Evolutionary conservation across 2,797 vertebrate genomes (phyloP).

Genomic region (Sebastiscus albofasciatus): DNA sequence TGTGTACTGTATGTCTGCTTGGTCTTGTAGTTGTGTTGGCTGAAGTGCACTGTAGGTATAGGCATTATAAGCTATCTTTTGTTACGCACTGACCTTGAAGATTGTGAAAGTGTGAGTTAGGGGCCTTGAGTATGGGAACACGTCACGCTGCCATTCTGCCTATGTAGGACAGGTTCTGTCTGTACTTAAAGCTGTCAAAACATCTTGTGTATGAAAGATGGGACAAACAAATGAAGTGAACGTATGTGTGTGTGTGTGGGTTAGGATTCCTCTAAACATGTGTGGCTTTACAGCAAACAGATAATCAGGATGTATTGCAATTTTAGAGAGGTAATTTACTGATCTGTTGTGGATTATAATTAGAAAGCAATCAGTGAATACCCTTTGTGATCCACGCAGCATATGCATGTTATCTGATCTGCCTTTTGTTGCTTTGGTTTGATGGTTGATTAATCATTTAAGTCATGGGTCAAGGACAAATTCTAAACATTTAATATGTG

Average conservation of each 20-base stretch:
- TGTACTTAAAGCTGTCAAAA: conserved; percentile 62
- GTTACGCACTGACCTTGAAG: conserved; percentile 60
- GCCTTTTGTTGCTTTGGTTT: neutral
- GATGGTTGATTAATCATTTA: neutral
- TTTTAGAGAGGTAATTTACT: neutral
- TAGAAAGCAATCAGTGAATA: neutral
- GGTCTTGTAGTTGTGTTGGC: conserved; percentile 1
- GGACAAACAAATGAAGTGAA: conserved; percentile 19
- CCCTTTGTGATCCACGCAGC: neutral
- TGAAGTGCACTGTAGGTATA: conserved; percentile 1
- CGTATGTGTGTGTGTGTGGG: conserved; percentile 11
- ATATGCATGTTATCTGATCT: neutral
- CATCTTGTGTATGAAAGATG: conserved; percentile 33
- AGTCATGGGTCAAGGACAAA: neutral
- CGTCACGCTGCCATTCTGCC: conserved; percentile 22
- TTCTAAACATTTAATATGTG: neutral
- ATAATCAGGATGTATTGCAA: neutral
- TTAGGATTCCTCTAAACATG: neutral
- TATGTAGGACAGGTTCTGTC: conserved; percentile 46
- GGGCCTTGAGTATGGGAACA: conserved; percentile 37
- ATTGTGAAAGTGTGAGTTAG: conserved; percentile 45
- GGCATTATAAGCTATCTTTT: conserved; percentile 33
- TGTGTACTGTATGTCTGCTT: neutral
- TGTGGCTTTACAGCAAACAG: neutral
- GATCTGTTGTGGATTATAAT: neutral